Conservation (phyloP, 2,113 vertebrate species). For the Romanogobio albipinnatus region DNA sequence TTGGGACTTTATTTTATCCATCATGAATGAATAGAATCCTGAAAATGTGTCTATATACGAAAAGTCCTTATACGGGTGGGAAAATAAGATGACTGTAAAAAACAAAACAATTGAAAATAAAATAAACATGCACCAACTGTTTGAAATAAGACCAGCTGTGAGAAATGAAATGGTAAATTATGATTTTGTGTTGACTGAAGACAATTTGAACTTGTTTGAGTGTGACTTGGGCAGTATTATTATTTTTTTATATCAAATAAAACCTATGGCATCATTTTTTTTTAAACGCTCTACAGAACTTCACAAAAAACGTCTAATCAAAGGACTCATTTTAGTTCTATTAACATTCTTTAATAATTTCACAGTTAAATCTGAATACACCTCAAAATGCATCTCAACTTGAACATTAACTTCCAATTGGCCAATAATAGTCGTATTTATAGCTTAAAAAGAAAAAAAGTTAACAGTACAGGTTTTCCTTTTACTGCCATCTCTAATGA, state of each 20-base stretch:
- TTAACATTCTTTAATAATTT: conserved; percentile 9
- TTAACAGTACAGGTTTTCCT: neutral
- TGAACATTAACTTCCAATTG: neutral
- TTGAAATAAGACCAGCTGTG: neutral
- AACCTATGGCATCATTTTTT: neutral
- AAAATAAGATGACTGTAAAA: too few species aligned
- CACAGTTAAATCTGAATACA: neutral
- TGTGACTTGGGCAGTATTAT: neutral
- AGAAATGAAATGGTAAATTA: neutral
- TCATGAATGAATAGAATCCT: neutral
- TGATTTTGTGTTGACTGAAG: neutral
- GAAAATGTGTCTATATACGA: too few species aligned
- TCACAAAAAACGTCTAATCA: neutral
- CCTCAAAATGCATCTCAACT: neutral
- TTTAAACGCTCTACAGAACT: neutral
- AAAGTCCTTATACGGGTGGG: too few species aligned
- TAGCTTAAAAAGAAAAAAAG: neutral
- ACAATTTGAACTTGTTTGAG: neutral
- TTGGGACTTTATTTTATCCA: neutral
- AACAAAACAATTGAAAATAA: too few species aligned
- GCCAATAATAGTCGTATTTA: neutral
- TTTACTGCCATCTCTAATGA: neutral
- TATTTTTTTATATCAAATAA: neutral
- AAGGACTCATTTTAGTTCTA: neutral
- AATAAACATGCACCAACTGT: neutral